Evolutionary conservation across 2,888 invertebrate genomes (phyloP), one percentile per base, ranked within the genome.

Genomic region (Drosophila lutescens): DNA sequence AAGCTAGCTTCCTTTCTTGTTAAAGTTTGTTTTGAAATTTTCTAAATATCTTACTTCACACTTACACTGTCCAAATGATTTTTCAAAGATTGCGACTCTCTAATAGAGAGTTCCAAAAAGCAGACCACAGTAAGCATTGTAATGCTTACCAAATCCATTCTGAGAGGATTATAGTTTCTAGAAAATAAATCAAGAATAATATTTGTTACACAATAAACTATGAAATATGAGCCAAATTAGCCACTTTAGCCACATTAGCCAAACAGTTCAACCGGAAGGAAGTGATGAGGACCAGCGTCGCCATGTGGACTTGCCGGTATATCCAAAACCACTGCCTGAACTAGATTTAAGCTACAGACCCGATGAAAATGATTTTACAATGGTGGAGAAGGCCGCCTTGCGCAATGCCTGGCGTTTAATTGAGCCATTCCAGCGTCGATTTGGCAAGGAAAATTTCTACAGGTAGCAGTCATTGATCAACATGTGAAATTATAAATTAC

Each of bases 331-430:
- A 4, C 49, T 60, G 34, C 49, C 72, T 4, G 43, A 32, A 15
- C 54, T 20, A 1, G 57, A 74, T 13, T 8, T 66, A 4, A 49
- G 66, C 34, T 7, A 4, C 13, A 66, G 32, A 12, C 13, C 53
- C 0, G 78, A 81, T 23, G 81, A 84, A n/a, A 74, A 62, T 12
- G 72, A 72, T 7, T 78, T 83, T 26, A 84, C 76, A 0, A 15
- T 26, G n/a, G 2, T 51, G 4, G 84, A 83, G 36, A 81, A 76
- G 58, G 63, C 62, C 7, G 55, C 81, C 0, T 40, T 83, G 10
- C 47, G 58, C n/a, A 76, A 78, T 57, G 80, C 79, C 9, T 80
- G 80, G 80, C 47, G 30, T 2, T 12, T 76, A 0, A 46, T 84
- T 20, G 53, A 57, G 17, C 71, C 68, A 1, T 75, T 71, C 7